Conservation (phyloP, 1,140 invertebrate genomes). For the Hydropsyche tenuis region DNA sequence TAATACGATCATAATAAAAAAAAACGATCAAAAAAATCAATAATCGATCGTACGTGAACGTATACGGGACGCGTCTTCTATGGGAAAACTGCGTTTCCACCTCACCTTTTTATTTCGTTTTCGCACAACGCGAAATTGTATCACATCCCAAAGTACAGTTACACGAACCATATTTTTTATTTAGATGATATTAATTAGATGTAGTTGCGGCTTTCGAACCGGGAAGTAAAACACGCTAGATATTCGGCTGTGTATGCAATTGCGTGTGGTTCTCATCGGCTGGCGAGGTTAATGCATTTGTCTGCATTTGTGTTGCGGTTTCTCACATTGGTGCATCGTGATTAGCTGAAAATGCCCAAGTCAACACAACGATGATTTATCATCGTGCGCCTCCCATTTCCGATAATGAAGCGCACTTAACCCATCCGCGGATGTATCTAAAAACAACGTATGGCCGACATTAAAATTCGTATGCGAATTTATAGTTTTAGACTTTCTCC, state of each 20-base stretch:
- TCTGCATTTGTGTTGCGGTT: conserved; percentile 41
- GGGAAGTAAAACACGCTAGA: neutral
- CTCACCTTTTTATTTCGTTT: neutral
- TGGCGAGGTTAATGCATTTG: conserved; percentile 37
- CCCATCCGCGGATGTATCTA: neutral
- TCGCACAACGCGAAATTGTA: neutral
- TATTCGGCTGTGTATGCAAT: no score
- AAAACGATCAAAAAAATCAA: conserved; percentile 13
- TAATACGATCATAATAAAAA: conserved; percentile 3
- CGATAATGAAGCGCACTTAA: conserved; percentile 21
- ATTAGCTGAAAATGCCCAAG: conserved; percentile 40
- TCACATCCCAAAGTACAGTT: conserved; percentile 10
- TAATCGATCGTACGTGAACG: conserved; percentile 26
- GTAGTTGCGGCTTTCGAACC: conserved; percentile 18
- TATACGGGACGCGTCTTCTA: conserved; percentile 10
- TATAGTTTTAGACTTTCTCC: no score
- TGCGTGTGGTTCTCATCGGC: neutral
- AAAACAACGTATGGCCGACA: no score
- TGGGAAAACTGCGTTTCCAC: conserved; percentile 10
- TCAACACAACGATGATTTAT: conserved; percentile 30
- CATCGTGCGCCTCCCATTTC: neutral
- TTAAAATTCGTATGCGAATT: no score
- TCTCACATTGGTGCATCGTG: conserved; percentile 39
- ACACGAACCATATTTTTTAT: neutral
- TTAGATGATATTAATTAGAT: no score